These are phyloP conservation scores for Huso huso DNA, from an alignment of 2,797 vertebrate species.

Conservation along the genomic window DNA sequence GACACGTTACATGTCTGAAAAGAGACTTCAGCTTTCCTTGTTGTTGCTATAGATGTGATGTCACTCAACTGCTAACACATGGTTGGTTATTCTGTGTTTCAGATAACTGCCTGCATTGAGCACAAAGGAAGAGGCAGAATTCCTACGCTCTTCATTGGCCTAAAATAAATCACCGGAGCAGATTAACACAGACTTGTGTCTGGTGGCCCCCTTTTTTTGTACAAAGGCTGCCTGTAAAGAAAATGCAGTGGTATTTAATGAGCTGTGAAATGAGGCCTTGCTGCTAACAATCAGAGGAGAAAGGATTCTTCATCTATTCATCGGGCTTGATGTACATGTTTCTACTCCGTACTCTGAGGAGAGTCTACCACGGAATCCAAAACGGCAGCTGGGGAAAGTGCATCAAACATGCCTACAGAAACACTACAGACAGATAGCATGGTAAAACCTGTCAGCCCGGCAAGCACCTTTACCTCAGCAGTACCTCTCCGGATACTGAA, in stretches of 20 bases:
- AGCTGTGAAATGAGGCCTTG: constrained; percentile 62
- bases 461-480: constrained; percentile 72
- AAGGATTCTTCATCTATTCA: constrained; percentile 52
- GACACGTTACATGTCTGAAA: no score
- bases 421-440: constrained; percentile 90
- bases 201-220: constrained; percentile 31
- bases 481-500: constrained; percentile 95
- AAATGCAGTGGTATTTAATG: constrained; percentile 40
- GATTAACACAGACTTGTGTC: constrained; percentile 53
- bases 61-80: constrained; percentile 58
- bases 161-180: constrained; percentile 52
- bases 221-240: constrained; percentile 38
- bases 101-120: constrained; percentile 58
- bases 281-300: constrained; percentile 58
- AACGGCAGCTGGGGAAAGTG: constrained; percentile 79
- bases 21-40: constrained; percentile 22
- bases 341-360: constrained; percentile 69
- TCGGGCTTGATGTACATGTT: constrained; percentile 87
- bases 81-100: constrained; percentile 73
- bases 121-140: constrained; percentile 50
- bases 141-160: constrained; percentile 46
- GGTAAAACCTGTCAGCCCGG: constrained; percentile 78
- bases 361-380: constrained; percentile 79
- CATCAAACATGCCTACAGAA: constrained; percentile 93
- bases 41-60: constrained; percentile 67